Percentiles rank a stretch among this genome's conserved stretches.
phyloP scores from a whole-genome alignment of 2,888 invertebrate species.

The Cerastoderma edule region DNA sequence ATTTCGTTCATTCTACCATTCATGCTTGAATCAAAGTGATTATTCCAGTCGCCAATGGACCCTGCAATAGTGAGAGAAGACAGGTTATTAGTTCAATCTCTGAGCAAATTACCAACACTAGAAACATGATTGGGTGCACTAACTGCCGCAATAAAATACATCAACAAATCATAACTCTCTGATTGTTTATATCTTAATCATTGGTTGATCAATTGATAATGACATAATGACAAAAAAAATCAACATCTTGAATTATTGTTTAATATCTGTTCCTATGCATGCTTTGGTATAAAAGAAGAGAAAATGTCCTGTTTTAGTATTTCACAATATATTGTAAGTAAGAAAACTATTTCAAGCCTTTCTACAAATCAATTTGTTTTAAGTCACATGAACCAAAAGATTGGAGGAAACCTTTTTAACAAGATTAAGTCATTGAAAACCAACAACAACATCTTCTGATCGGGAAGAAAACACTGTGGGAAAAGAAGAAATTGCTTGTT shows the following conservation, averaged over 20 bases:
- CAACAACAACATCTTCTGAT: no score
- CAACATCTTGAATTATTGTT: not conserved
- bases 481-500: no score
- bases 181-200: not conserved
- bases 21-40: conserved; percentile 90
- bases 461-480: no score
- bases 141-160: not conserved
- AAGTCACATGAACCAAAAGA: no score
- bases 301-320: no score
- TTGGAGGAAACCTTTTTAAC: no score
- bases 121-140: not conserved
- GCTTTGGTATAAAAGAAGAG: no score
- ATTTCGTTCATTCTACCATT: conserved; percentile 88
- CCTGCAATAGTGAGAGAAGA: conserved; percentile 84
- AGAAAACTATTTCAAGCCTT: no score
- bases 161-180: not conserved
- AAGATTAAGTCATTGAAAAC: no score
- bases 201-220: not conserved
- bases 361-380: no score
- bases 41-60: conserved; percentile 92
- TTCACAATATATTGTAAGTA: no score
- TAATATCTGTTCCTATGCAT: no score
- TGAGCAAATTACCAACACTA: not conserved
- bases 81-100: not conserved
- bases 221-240: not conserved